A percentile compares a stretch with the other conserved stretches of the same genome.
These are phyloP conservation scores for Diabrotica balteata DNA, from an alignment of 2,888 invertebrate genomes.

Conservation along the genomic window DNA sequence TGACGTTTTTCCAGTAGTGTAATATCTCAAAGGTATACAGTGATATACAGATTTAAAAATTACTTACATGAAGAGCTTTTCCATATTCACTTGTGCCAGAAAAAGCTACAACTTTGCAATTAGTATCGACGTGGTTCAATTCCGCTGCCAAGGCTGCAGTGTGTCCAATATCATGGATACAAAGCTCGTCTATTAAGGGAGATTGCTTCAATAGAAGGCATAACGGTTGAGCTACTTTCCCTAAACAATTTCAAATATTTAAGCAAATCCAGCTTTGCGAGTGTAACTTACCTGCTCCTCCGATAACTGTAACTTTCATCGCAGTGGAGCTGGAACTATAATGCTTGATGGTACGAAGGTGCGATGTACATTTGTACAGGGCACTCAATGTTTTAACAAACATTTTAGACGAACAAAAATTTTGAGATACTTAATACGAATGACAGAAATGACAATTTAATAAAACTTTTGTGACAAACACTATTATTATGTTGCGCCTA, in stretches of 20 bases:
- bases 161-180: conserved; percentile 64
- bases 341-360: not conserved
- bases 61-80: conserved; percentile 48
- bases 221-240: conserved; percentile 64
- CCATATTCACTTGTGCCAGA: conserved; percentile 49
- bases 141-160: conserved; percentile 58
- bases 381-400: conserved; percentile 9
- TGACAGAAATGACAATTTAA: too few species aligned
- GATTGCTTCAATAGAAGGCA: conserved; percentile 67
- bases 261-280: not conserved
- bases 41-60: not conserved
- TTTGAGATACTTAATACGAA: conserved; percentile 4
- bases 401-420: conserved; percentile 29
- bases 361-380: conserved; percentile 11
- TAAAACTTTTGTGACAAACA: too few species aligned
- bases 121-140: conserved; percentile 61
- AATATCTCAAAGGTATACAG: too few species aligned
- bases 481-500: too few species aligned
- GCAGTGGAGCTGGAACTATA: conserved; percentile 4
- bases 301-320: conserved; percentile 49
- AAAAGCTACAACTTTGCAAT: conserved; percentile 57
- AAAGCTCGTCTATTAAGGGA: conserved; percentile 65
- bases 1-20: too few species aligned
- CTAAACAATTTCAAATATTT: conserved; percentile 37
- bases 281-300: conserved; percentile 45